Evolutionary conservation across 2,797 vertebrate species (phyloP), one percentile per base, ranked within the genome.

Genomic region (Agapornis canus): DNA sequence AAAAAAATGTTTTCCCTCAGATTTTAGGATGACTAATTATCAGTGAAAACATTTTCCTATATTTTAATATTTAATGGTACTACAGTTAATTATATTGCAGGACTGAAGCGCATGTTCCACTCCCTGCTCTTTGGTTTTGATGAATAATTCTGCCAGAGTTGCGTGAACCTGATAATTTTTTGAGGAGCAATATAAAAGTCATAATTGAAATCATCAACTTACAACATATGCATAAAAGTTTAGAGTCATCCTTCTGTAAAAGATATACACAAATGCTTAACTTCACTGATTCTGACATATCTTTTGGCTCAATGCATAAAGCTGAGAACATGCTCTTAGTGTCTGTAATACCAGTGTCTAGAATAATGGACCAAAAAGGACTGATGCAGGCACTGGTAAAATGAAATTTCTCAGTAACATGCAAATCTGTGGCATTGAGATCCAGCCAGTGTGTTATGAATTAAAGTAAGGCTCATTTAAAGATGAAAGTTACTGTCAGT

Each of bases 51-150:
- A 94, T 94, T 91, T 93, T 92, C 70, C 82, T 80, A 5, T 73
- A 43, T 90, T 91, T 97, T 94, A 94, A 90, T 97, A 88, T 94
- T 92, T 91, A 94, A 91, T 92, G 35, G 51, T 27, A 73, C 77
- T 92, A 77, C 66, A 82, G 32, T 86, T 94, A 94, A 91, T 96
- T 90, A 79, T 56, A 60, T 84, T 91, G 73, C 78, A 65, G 82
- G 78, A 77, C 29, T 65, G 29, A 85, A 65, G 43, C 82, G 54
- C 63, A 80, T 0, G 2, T 43, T 78, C 45, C 86, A 31, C 86
- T 86, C 60, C 68, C 15, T 85, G 61, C 82, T 89, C 25, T 86
- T 86, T 52, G n/a, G 20, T 82, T 94, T 92, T 75, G 54, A 63
- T 85, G 77, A 89, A 73, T 95, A 85, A 96, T 91, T 89, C 91